Percentiles rank a stretch among this genome's conserved stretches.
phyloP scores from a whole-genome alignment of 2,797 vertebrate genomes.

The Esox masquinongy region DNA sequence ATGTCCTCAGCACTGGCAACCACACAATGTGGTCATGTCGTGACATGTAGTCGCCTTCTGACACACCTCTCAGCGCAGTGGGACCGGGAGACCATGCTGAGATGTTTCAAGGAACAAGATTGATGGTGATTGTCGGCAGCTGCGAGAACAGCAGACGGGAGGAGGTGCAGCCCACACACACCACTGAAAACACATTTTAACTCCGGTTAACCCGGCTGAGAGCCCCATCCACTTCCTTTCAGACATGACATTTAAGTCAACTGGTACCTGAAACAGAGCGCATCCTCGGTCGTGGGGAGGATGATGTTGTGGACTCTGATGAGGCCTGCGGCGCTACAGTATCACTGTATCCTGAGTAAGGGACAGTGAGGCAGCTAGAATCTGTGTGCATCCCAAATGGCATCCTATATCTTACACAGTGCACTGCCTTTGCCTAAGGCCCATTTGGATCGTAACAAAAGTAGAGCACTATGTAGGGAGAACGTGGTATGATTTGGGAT shows the following conservation, averaged over 20 bases:
- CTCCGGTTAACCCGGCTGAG: no score
- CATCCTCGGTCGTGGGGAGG: constrained; percentile 80
- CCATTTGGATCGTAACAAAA: no score
- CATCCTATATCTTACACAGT: no score
- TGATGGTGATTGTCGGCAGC: background rate
- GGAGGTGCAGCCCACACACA: no score
- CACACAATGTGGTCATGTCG: background rate
- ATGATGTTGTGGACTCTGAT: constrained; percentile 61
- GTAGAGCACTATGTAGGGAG: no score
- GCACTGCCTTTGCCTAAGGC: no score
- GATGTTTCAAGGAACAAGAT: background rate
- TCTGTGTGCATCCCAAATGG: no score
- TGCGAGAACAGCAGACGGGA: no score
- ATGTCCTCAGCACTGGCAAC: constrained; percentile 6
- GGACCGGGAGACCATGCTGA: background rate
- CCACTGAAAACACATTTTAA: no score
- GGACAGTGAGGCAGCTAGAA: constrained; percentile 5
- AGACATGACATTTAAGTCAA: no score
- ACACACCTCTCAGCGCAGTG: background rate
- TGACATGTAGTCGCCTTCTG: background rate
- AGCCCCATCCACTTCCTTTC: no score
- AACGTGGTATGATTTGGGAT: no score
- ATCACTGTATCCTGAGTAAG: constrained; percentile 81
- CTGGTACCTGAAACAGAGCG: constrained; percentile 78
- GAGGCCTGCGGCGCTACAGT: constrained; percentile 83